Evolutionary conservation across 2,113 vertebrate genomes (phyloP).

Genomic region (Tapirus terrestris): DNA sequence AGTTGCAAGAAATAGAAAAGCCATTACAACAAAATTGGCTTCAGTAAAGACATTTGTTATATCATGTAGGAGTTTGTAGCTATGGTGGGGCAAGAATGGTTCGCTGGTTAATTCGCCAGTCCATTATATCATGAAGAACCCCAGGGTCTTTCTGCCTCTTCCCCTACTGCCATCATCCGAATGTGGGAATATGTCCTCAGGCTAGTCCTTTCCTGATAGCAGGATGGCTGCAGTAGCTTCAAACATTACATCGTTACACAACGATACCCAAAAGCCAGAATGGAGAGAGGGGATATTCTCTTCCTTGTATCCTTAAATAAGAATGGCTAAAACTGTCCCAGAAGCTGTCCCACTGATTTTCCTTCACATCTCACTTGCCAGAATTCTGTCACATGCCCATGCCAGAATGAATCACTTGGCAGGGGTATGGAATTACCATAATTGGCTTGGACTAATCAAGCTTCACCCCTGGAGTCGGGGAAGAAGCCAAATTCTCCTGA

Average conservation of each 20-base stretch:
- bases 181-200: not conserved
- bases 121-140: not conserved
- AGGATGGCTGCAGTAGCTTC: not conserved
- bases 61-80: not conserved
- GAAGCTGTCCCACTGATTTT: constrained; percentile 54
- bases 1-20: not conserved
- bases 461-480: constrained; percentile 25
- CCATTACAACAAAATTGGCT: not conserved
- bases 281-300: not conserved
- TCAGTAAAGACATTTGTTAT: not conserved
- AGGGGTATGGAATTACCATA: constrained; percentile 46
- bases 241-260: not conserved
- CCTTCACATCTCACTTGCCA: constrained; percentile 46
- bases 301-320: constrained; percentile 7
- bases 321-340: constrained; percentile 10
- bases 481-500: constrained; percentile 63
- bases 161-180: not conserved
- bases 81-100: not conserved
- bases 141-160: not conserved
- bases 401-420: constrained; percentile 69
- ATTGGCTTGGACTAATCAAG: constrained; percentile 70
- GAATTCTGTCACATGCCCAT: constrained; percentile 58
- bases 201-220: not conserved
- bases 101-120: not conserved
- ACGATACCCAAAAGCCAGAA: not conserved